Evolutionary conservation across 2,113 vertebrate species (phyloP), one percentile per base, ranked within the genome.

Genomic region (Apistogramma diplotaenia): DNA sequence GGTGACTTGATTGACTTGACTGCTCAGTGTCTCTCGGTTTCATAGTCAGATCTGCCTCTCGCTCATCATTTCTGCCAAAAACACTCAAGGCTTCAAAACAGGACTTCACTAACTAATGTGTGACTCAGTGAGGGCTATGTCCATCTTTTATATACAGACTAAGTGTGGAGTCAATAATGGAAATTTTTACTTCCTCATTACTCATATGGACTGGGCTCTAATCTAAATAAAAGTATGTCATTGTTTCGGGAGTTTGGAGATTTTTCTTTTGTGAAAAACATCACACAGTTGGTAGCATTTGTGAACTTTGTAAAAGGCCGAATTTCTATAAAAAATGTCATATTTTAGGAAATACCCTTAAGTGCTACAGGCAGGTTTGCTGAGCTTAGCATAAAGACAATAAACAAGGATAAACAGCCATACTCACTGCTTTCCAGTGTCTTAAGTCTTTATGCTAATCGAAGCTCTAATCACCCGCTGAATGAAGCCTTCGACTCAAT

Each of bases 271-370:
- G 56, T 55, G 61, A 86, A 86, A 83, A 33, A 33, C 54, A 54
- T 61, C 19, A 33, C 67, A 83, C 61, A 49, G 57, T 16, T 49
- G 40, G 37, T 67, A 67, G 40, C 62, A 46, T 83, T 70, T 79
- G 67, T 78, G 79, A 87, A 67, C 71, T 61, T 85, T 72, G 53
- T 83, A 43, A 75, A 82, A 85, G 59, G 31, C 25, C 29, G 29
- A 76, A 72, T 29, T 77, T 40, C 8, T 31, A 56, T 25, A 57
- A 83, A 73, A 33, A 5, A 21, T 59, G 78, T 13, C 29, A 53
- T 21, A 51, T 74, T 54, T 89, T 46, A 62, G 27, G 37, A 83
- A 89, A 74, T 54, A 5, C 53, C 35, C 33, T 59, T 35, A 35
- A 58, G 15, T 70, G 62, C 40, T 70, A 49, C 40, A 49, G 25